Percentiles rank a stretch among this genome's conserved stretches.
Evolutionary conservation across 2,113 vertebrate species (phyloP).

Genomic region (Pangasianodon hypophthalmus): DNA sequence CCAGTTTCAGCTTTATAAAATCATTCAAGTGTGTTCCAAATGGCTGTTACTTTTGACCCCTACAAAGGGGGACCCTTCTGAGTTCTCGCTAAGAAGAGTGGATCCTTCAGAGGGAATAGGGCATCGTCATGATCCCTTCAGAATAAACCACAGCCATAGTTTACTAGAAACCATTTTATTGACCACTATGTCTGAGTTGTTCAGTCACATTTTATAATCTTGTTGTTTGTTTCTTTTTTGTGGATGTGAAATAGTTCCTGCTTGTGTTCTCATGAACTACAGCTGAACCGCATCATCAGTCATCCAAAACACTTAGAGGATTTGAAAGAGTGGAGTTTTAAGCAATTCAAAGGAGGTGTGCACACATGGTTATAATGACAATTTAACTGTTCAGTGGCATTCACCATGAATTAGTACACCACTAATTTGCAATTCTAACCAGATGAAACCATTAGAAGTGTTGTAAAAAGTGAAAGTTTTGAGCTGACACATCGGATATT

Average conservation of each 20-base stretch:
- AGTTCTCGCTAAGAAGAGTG: background rate
- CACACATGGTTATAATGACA: slow-evolving; percentile 30
- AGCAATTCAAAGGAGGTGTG: slow-evolving; percentile 24
- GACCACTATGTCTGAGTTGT: slow-evolving; percentile 16
- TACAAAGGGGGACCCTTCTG: background rate
- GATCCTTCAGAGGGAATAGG: background rate
- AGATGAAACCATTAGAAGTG: slow-evolving; percentile 1
- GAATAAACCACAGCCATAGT: slow-evolving; percentile 5
- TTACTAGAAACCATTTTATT: slow-evolving; percentile 2
- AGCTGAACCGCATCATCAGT: slow-evolving; percentile 37
- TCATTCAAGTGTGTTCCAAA: background rate
- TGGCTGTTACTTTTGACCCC: background rate
- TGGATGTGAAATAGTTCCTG: slow-evolving; percentile 27
- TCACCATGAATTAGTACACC: background rate
- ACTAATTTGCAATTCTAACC: slow-evolving; percentile 23
- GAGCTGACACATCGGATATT: slow-evolving; percentile 10
- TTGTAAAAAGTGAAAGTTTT: background rate
- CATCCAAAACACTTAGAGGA: slow-evolving; percentile 28
- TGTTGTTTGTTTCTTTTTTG: slow-evolving; percentile 18
- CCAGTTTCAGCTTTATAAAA: background rate
- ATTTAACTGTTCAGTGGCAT: slow-evolving; percentile 13
- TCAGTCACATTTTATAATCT: background rate
- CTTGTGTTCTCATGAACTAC: slow-evolving; percentile 30
- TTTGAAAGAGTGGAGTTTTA: slow-evolving; percentile 12
- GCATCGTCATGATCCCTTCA: background rate